Base-by-base conservation (phyloP, 1,140 invertebrate species). In the Tyrophagus putrescentiae region DNA sequence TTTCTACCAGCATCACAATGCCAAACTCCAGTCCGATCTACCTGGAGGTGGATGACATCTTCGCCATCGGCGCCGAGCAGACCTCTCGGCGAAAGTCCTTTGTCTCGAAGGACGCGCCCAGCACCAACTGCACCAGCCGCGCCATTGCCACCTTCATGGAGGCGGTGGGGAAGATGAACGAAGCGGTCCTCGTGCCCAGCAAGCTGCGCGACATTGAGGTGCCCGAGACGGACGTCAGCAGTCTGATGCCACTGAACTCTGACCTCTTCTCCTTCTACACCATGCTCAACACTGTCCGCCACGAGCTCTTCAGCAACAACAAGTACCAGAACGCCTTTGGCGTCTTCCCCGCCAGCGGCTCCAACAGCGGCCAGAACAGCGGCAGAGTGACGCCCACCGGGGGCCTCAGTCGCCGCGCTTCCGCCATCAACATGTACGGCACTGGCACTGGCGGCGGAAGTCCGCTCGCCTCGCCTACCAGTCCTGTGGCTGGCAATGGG, bases 141-240 rank as follows among this genome's bases (percentile, higher is more conserved):
- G 60, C 50, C 11, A 61, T 61, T 16, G 39, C n/a, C 5, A 4
- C 28, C 16, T 61, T 61, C 28, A 32, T 57, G n/a, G 60, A 61
- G 9, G 7, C 60, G 21, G 54, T 61, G 42, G 23, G 13, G 13
- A 57, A 59, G 16, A 61, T 61, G 60, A 61, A 61, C 33, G 60
- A 61, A 2, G 58, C 28, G 3, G 60, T 61, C 21, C 57, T 61
- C 6, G 25, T 61, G 3, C 60, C 60, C 4, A 41, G 32, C 56
- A 63, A 61, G 18, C 33, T 61, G 39, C n/a, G 36, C 7, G 60
- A 61, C 25, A 61, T 61, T 6, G 60, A 61, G 27, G 56, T 61
- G 9, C 56, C n/a, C 16, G 60, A 61, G 18, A 32, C 18, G 7
- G 59, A 60, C 3, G 59, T 56, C 3, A 59, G 5, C 1, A 60